These are phyloP conservation scores for Eclectus roratus DNA, from an alignment of 2,113 vertebrate species.

Conservation along the genomic window DNA sequence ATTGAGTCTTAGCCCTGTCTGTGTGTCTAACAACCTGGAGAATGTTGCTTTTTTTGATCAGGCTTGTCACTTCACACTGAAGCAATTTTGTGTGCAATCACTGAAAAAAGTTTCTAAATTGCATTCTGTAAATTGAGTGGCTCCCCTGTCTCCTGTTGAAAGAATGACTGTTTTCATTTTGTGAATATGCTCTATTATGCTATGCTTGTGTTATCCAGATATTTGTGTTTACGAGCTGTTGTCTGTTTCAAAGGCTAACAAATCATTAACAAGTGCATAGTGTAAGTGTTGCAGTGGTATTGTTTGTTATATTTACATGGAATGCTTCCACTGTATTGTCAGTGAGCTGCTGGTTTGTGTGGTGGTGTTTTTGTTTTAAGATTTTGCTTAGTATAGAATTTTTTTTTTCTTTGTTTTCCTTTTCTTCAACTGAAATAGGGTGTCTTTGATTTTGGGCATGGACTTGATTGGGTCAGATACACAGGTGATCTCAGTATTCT, in stretches of 20 bases:
- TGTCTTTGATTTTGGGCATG: conserved; percentile 55
- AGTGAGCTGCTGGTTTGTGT: neutral
- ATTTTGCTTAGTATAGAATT: neutral
- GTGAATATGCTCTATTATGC: neutral
- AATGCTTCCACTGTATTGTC: neutral
- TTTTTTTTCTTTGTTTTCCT: neutral
- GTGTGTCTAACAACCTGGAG: neutral
- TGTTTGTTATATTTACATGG: neutral
- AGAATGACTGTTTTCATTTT: neutral
- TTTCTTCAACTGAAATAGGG: conserved; percentile 47
- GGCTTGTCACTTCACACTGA: neutral
- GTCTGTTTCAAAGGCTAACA: neutral
- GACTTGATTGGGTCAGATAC: conserved; percentile 75
- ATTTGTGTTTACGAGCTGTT: neutral
- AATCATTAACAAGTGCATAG: neutral
- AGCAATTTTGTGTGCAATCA: neutral
- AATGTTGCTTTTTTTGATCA: neutral
- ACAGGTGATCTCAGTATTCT: conserved; percentile 62
- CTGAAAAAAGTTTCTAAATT: neutral
- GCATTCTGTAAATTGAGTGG: neutral
- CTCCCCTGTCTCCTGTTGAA: neutral
- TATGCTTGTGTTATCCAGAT: neutral
- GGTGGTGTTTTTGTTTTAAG: neutral
- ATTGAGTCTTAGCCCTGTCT: neutral
- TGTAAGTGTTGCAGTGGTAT: neutral